Evolutionary conservation across 2,888 invertebrate genomes (phyloP), one percentile per base, ranked within the genome.

Genomic region (Lymantria monacha): DNA sequence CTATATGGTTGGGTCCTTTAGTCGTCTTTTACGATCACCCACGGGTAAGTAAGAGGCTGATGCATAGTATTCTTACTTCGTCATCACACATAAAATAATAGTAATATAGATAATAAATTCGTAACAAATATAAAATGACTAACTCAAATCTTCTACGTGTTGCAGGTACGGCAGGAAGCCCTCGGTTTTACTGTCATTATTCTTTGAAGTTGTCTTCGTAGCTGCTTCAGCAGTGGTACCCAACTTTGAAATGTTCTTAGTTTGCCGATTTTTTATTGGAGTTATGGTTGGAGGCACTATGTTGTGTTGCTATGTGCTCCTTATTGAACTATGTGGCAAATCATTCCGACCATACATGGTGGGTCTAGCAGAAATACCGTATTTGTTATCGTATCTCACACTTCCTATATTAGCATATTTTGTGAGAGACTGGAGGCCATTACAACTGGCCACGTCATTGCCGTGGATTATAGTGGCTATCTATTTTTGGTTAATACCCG

Each of bases 401-500:
- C 83, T 93, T 58, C 91, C 94, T 3, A 77, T 92, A n/a, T 86
- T 94, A 62, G 93, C 94, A 8, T 94, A 93, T 69, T 90, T 87
- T 59, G 83, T 93, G 2, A 84, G 92, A 48, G 92, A 94, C 40
- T 94, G 94, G 94, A 86, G 92, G 53, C 72, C 87, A 51, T 84
- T 94, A 36, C 93, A 94, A 69, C 72, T 94, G 11, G 89, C 88
- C 0, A 92, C 93, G 7, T 93, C 93, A 38, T 66, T 80, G 1
- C 90, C 89, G 0, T 93, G 93, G 76, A 68, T 85, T 7, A 59
- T 94, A 36, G 87, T 95, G 7, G 76, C 94, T 38, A 79, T 91
- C 0, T 95, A 93, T 60, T 94, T 93, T 69, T 95, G 94, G 93
- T 70, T 95, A 8, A 83, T 96, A 49, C 96, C 96, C 0, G 96